Conservation (phyloP, 2,888 invertebrate genomes). For the Halocaridina rubra region DNA sequence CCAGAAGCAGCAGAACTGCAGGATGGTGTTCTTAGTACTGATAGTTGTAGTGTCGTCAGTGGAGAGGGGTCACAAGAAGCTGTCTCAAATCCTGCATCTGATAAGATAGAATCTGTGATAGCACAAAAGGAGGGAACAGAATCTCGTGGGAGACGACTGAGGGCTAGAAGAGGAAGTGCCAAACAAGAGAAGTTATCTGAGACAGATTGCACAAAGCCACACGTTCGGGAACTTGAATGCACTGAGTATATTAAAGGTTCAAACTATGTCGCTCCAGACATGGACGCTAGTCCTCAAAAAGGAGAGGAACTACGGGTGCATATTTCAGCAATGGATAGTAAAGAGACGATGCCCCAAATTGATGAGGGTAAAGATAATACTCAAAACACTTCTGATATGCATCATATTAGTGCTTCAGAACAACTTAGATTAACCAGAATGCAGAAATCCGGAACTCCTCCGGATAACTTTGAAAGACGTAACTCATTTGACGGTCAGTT, state of each 20-base stretch:
- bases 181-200: constrained; percentile 22
- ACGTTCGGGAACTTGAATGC: neutral
- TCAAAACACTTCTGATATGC: neutral
- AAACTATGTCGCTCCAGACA: neutral
- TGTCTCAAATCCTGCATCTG: neutral
- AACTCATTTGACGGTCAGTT: neutral
- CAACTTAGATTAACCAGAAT: too few relatives aligned
- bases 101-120: constrained; percentile 18
- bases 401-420: neutral
- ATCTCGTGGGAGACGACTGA: constrained; percentile 30
- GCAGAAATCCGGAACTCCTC: neutral
- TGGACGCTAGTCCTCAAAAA: neutral
- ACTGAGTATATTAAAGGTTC: neutral
- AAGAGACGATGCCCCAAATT: neutral
- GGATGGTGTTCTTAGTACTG: too few relatives aligned
- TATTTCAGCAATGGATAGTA: neutral
- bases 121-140: constrained; percentile 30
- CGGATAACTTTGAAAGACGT: neutral
- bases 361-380: neutral
- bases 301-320: neutral
- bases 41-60: neutral
- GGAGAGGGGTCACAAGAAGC: constrained; percentile 1
- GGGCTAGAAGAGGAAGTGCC: constrained; percentile 24
- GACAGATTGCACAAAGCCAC: neutral
- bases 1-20: too few relatives aligned